Evolutionary conservation across 2,888 invertebrate genomes (phyloP).

Genomic region (Theodoxus fluviatilis): DNA sequence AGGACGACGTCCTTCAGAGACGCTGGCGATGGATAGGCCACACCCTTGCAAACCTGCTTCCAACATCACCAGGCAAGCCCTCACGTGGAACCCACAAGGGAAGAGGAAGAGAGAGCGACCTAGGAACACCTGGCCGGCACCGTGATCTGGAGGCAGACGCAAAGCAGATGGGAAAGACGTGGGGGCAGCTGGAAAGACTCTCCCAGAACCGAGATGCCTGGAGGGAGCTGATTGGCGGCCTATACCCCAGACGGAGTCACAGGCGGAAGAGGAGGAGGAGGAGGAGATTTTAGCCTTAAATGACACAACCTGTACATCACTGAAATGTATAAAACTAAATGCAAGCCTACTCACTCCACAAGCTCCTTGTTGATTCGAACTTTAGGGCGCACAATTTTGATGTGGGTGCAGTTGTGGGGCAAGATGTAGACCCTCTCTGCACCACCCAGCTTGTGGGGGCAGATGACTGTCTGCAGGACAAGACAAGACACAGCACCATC

Average conservation of each 20-base stretch:
- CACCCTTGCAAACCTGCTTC: too few species aligned
- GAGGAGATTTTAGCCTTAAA: neutral
- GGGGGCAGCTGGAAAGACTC: too few species aligned
- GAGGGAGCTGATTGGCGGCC: too few species aligned
- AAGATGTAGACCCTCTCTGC: conserved; percentile 56
- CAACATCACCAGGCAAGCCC: too few species aligned
- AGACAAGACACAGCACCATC: conserved; percentile 12
- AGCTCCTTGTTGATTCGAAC: conserved; percentile 58
- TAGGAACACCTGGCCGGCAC: too few species aligned
- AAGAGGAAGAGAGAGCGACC: too few species aligned
- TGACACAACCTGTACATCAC: neutral
- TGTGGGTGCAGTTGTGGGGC: conserved; percentile 58
- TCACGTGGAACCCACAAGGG: too few species aligned
- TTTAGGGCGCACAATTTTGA: conserved; percentile 59
- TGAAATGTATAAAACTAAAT: neutral
- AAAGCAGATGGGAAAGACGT: too few species aligned
- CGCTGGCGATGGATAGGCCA: too few species aligned
- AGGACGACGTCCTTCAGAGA: too few species aligned
- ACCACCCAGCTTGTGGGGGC: conserved; percentile 62
- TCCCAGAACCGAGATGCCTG: too few species aligned
- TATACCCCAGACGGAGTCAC: neutral
- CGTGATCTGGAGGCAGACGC: too few species aligned
- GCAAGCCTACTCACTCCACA: conserved; percentile 46
- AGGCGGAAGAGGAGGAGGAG: neutral
- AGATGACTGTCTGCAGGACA: conserved; percentile 58